A percentile compares a stretch with the other conserved stretches of the same genome.
Evolutionary conservation across 2,797 vertebrate species (phyloP).

Genomic region (Serranus cabrilla): DNA sequence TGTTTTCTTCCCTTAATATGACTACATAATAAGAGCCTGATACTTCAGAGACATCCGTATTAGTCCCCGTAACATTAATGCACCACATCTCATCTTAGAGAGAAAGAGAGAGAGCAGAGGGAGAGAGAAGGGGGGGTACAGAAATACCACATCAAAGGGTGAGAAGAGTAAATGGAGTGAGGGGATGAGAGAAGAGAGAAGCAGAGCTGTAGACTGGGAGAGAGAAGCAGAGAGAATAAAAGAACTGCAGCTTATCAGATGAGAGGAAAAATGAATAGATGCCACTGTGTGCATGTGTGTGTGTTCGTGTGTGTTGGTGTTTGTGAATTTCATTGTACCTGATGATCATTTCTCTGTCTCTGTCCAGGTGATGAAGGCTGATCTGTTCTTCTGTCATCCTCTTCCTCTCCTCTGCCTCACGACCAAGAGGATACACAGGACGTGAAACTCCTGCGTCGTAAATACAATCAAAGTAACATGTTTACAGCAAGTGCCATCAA

Average conservation of each 20-base stretch:
- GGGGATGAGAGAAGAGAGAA: constrained; percentile 65
- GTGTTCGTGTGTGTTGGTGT: constrained; percentile 24
- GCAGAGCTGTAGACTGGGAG: constrained; percentile 55
- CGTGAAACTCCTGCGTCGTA: constrained; percentile 82
- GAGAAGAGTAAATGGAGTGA: constrained; percentile 79
- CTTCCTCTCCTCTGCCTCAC: constrained; percentile 91
- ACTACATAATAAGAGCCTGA: constrained; percentile 82
- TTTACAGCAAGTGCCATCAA: constrained; percentile 15
- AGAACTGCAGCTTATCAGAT: constrained; percentile 74
- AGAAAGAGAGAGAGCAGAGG: constrained; percentile 54
- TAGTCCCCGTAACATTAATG: constrained; percentile 82
- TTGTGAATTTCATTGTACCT: constrained; percentile 80
- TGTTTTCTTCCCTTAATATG: constrained; percentile 82
- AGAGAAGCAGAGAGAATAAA: constrained; percentile 72
- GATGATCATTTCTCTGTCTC: constrained; percentile 92
- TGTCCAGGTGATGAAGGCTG: constrained; percentile 87
- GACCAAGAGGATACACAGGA: constrained; percentile 88
- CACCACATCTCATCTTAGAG: constrained; percentile 74
- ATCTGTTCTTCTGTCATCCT: constrained; percentile 92
- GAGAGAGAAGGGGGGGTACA: constrained; percentile 50
- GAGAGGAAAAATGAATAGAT: constrained; percentile 64
- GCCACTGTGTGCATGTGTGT: constrained; percentile 22
- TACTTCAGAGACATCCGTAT: constrained; percentile 82
- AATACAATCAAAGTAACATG: constrained; percentile 27
- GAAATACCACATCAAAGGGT: constrained; percentile 81